Base-by-base conservation (phyloP, 2,113 vertebrate species). In the Pteropus alecto region DNA sequence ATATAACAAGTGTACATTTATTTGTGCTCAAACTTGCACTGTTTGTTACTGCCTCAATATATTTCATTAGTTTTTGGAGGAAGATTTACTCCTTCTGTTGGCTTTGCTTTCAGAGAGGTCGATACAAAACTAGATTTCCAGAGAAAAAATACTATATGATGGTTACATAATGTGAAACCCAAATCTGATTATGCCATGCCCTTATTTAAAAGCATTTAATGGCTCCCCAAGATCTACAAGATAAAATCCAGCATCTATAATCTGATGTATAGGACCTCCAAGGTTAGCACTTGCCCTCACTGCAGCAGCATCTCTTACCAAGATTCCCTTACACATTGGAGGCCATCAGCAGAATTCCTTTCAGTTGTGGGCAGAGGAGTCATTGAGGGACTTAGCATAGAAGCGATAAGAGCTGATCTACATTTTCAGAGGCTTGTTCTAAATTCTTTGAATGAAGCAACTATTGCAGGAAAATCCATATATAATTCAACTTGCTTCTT, bases 61-160 rank as follows among this genome's bases (percentile, higher is more conserved):
- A 82, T 46, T 86, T 28, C 76, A 46, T 51, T 51, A 70, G 14
- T 63, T 94, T 90, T 90, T 58, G 71, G 71, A 35, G 46, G 35
- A 77, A 92, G n/a, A 81, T 73, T 51, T 54, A 82, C 19, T 79
- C 30, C 56, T 96, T 94, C 41, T 41, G 6, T 33, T 33, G 43
- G 41, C 38, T 95, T 93, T 86, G n/a, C 91, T 95, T 97, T 70
- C 38, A 92, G 46, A 90, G 38, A 73, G 56, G 60, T 87, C 68
- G 95, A 46, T 54, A 78, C 92, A 77, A 58, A 82, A 67, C 22
- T 21, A 68, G 46, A 51, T 91, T 94, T 38, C 16, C 51, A 65
- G 85, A 89, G 82, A 76, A 94, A 94, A 93, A 96, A 76, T 63
- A 73, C 19, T n/a, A 5, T 70, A 77, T 48, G 48, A 85, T 28